A percentile compares a stretch with the other conserved stretches of the same genome.
Evolutionary conservation across 2,797 vertebrate species (phyloP).

Genomic region (Octomys mimax): DNA sequence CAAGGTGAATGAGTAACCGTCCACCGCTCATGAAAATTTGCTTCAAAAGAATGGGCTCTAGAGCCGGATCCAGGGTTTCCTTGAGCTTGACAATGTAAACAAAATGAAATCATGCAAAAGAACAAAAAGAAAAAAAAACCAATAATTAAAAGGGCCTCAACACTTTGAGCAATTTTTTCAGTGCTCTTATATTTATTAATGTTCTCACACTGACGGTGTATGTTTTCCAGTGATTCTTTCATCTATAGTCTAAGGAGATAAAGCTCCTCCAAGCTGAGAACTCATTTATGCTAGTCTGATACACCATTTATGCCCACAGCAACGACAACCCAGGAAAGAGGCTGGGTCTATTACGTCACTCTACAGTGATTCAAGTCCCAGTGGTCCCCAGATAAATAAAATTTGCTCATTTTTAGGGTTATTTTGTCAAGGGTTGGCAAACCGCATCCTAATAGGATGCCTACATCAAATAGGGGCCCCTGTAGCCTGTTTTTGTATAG

Average conservation of each 20-base stretch:
- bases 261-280: not conserved
- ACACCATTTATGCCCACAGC: not conserved
- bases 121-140: slow-evolving; percentile 3
- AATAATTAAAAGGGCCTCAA: not conserved
- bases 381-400: not conserved
- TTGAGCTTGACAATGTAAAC: slow-evolving; percentile 89
- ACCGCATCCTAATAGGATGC: not conserved
- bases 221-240: not conserved
- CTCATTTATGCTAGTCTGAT: not conserved
- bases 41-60: slow-evolving; percentile 94
- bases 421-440: not conserved
- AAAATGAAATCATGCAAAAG: not conserved
- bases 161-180: not conserved
- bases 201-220: not conserved
- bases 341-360: not conserved
- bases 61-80: slow-evolving; percentile 92
- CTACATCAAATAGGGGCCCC: not conserved
- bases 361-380: too few relatives aligned
- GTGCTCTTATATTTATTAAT: not conserved
- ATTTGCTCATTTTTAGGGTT: not conserved
- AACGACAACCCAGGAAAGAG: not conserved
- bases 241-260: not conserved
- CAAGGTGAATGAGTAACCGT: slow-evolving; percentile 93
- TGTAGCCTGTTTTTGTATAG: not conserved
- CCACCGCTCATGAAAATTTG: slow-evolving; percentile 93